A percentile compares a stretch with the other conserved stretches of the same genome.
Evolutionary conservation across 1,140 invertebrate species (phyloP).

Genomic region (Goniozus legneri): DNA sequence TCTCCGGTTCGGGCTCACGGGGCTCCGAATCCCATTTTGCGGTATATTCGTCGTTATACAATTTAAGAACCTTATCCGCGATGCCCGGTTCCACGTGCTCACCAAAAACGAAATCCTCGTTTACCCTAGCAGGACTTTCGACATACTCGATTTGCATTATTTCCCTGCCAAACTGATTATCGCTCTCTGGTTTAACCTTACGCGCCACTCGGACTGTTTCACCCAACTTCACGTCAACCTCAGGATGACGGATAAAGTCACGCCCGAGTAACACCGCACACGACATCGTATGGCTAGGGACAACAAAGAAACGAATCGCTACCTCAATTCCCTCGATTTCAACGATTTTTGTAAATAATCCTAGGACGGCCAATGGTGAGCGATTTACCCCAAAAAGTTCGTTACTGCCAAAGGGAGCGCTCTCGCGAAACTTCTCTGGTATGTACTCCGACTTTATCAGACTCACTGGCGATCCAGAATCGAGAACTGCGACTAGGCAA

Average conservation of each 20-base stretch:
- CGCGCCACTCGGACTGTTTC: neutral
- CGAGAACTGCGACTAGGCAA: neutral
- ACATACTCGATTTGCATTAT: neutral
- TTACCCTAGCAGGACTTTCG: too few relatives aligned
- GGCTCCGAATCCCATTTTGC: neutral
- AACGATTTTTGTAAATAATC: neutral
- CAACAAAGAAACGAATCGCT: neutral
- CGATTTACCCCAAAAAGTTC: neutral
- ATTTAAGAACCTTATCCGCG: neutral
- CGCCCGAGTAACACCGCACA: neutral
- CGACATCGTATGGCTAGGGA: neutral
- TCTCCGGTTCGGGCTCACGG: neutral
- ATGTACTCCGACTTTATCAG: constrained; percentile 7
- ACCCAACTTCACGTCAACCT: neutral
- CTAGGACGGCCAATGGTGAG: neutral
- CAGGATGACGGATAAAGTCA: too few relatives aligned
- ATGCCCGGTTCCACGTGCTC: too few relatives aligned
- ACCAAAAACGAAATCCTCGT: too few relatives aligned
- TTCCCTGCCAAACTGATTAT: neutral
- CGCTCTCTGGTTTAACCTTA: neutral
- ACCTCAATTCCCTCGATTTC: neutral
- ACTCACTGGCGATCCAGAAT: neutral
- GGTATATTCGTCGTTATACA: neutral
- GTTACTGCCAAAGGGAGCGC: neutral
- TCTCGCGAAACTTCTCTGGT: constrained; percentile 1